phyloP scores from a whole-genome alignment of 2,797 vertebrate species.

The Pangasius krempfi region DNA sequence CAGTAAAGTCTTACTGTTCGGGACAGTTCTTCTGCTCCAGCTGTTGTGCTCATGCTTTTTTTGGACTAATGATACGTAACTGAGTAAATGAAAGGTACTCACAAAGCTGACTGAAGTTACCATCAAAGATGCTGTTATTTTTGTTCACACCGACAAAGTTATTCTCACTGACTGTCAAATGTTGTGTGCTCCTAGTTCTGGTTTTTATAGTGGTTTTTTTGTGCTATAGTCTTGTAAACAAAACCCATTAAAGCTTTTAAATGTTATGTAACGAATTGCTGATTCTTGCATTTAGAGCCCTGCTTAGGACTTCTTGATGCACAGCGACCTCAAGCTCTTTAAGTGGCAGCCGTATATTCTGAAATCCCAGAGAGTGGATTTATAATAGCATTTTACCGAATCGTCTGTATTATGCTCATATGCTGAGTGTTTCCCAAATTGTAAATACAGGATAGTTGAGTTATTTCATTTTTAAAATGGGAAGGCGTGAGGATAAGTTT shows the following conservation, averaged over 20 bases:
- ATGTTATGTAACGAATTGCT: background rate
- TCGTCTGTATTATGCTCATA: background rate
- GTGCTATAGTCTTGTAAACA: background rate
- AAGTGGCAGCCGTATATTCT: background rate
- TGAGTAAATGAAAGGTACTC: slow-evolving; percentile 17
- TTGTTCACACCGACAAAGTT: background rate
- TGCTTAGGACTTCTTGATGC: background rate
- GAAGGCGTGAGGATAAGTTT: background rate
- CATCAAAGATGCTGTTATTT: background rate
- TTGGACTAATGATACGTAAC: background rate
- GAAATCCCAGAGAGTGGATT: background rate
- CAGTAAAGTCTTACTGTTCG: background rate
- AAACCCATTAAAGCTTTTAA: background rate
- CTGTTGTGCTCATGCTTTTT: background rate
- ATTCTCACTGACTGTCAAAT: background rate
- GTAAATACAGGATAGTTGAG: background rate
- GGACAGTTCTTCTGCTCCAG: background rate
- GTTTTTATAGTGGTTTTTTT: background rate
- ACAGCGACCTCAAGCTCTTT: background rate
- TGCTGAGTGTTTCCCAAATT: background rate
- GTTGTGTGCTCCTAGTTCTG: background rate
- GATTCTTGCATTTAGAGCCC: background rate
- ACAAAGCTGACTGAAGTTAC: background rate
- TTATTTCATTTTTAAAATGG: background rate
- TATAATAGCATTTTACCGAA: background rate